Evolutionary conservation across 2,888 invertebrate genomes (phyloP).

Genomic region (Xylota segnis): DNA sequence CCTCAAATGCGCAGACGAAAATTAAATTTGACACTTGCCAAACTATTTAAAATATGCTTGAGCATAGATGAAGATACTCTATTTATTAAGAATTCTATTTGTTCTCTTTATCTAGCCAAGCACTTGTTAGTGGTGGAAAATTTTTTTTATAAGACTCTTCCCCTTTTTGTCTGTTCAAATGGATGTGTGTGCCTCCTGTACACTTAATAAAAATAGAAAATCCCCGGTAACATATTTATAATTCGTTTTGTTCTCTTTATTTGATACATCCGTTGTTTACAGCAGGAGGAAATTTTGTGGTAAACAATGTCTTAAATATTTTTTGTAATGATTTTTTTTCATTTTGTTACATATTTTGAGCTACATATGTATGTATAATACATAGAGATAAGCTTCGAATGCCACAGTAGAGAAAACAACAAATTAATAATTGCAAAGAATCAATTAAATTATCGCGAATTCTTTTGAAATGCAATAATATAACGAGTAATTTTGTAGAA

Average conservation of each 20-base stretch:
- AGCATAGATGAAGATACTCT: slow-evolving; percentile 33
- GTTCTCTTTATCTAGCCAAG: slow-evolving; percentile 33
- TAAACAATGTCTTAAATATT: slow-evolving; percentile 25
- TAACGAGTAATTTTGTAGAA: too few species aligned
- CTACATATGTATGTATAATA: too few species aligned
- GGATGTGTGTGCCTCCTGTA: slow-evolving; percentile 41
- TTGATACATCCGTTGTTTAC: slow-evolving; percentile 52
- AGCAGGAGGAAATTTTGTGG: slow-evolving; percentile 20
- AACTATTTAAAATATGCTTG: slow-evolving; percentile 61
- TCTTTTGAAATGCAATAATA: too few species aligned
- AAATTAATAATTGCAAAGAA: too few species aligned
- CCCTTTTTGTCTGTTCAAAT: slow-evolving; percentile 21
- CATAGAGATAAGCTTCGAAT: too few species aligned
- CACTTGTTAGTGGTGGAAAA: slow-evolving; percentile 36
- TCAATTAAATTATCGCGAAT: too few species aligned
- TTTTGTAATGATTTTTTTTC: background rate
- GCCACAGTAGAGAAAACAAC: too few species aligned
- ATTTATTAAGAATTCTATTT: slow-evolving; percentile 33
- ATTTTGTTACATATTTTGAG: too few species aligned
- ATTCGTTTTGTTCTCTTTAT: slow-evolving; percentile 39
- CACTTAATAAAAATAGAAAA: slow-evolving; percentile 70
- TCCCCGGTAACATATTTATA: slow-evolving; percentile 53
- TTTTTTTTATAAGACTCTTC: slow-evolving; percentile 46
- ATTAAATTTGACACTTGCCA: slow-evolving; percentile 69
- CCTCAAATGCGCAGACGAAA: slow-evolving; percentile 46